Percentiles rank a stretch among this genome's conserved stretches.
phyloP scores from a whole-genome alignment of 2,797 vertebrate species.

The Psittacula derbiana region DNA sequence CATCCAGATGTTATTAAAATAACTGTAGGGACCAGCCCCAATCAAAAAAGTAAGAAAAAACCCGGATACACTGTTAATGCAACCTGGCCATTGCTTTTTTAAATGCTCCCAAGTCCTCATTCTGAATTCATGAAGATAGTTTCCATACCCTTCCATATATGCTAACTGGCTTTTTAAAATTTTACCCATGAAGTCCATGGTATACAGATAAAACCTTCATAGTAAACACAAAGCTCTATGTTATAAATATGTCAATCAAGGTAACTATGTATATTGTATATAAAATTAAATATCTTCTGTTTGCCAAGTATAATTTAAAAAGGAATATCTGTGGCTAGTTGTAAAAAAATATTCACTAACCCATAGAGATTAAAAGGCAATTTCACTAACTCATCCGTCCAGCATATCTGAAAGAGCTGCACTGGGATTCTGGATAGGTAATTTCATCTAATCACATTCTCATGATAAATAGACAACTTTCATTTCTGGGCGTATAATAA shows the following conservation, averaged over 20 bases:
- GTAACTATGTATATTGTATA: slow-evolving; percentile 51
- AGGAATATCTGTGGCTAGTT: slow-evolving; percentile 43
- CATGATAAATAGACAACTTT: slow-evolving; percentile 45
- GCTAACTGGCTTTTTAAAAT: slow-evolving; percentile 6
- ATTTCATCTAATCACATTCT: slow-evolving; percentile 21
- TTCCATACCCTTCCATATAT: not conserved
- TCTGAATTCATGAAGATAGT: not conserved
- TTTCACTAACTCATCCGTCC: slow-evolving; percentile 1
- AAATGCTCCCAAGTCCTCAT: not conserved
- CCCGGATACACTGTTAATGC: not conserved
- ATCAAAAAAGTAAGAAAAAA: not conserved
- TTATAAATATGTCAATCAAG: slow-evolving; percentile 68
- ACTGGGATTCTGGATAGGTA: not conserved
- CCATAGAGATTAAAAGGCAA: slow-evolving; percentile 50
- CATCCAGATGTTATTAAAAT: slow-evolving; percentile 43
- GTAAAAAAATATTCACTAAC: slow-evolving; percentile 58
- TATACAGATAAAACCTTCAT: slow-evolving; percentile 49
- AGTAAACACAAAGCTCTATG: slow-evolving; percentile 55
- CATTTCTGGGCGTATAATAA: slow-evolving; percentile 25
- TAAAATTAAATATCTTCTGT: slow-evolving; percentile 70
- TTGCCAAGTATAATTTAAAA: slow-evolving; percentile 68
- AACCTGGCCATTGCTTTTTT: not conserved
- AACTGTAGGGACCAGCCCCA: slow-evolving; percentile 61
- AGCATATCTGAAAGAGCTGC: not conserved
- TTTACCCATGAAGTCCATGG: not conserved